Evolutionary conservation across 2,113 vertebrate genomes (phyloP), one percentile per base, ranked within the genome.

Genomic region (Festucalex cinctus): DNA sequence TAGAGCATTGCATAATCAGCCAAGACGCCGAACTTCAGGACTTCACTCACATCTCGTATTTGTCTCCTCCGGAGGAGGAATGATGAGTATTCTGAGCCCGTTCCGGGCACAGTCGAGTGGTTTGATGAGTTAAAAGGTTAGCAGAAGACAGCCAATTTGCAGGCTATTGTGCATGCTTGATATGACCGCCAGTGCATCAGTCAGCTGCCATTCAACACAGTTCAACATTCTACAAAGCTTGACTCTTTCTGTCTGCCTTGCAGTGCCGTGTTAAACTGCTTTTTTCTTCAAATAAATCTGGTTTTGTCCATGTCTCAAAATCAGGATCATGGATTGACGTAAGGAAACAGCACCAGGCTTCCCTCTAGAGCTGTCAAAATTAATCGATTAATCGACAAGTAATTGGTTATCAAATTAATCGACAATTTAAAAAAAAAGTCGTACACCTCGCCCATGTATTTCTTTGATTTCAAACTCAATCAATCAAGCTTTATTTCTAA

Each of bases 121-220:
- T 82, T 85, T 88, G 84, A 89, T 85, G 85, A 87, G 84, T 77
- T 80, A 78, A 86, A 85, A 79, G 81, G 75, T 84, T 85, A 82
- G 81, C 73, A 86, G 86, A 85, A 85, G 88, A 90, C 83, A 90
- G 87, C 83, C 88, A 86, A 88, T 90, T 88, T 88, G 88, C 76
- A 85, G 78, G 69, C 75, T 44, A 37, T 79, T 74, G 86, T 86
- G 83, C 66, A 83, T 54, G 69, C 73, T 65, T 70, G 79, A 85
- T 76, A 77, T 86, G 86, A 87, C 79, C 74, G 60, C 76, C 74
- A 66, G 82, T 68, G 78, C 81, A 82, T 82, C 83, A 83, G 84
- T 82, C 77, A 86, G 51, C 84, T 87, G 83, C 79, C 82, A 88
- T 73, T 89, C 83, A 81, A 58, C 68, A 37, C 35, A 9, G 66